phyloP scores from a whole-genome alignment of 2,797 vertebrate genomes.

The Trematomus bernacchii region DNA sequence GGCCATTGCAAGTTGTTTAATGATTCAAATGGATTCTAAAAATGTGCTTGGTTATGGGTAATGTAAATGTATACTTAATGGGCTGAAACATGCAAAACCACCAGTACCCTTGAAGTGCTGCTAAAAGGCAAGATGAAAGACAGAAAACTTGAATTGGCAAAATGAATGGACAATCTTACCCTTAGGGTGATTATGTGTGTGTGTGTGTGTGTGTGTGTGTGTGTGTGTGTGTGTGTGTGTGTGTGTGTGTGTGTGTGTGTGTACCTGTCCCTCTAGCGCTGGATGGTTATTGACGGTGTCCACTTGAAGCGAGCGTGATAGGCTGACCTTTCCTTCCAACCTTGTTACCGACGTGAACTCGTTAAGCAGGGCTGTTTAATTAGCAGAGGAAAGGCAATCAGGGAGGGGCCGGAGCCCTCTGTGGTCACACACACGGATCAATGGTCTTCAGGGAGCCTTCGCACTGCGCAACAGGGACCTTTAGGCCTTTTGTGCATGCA shows the following conservation, averaged over 20 bases:
- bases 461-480: slow-evolving; percentile 50
- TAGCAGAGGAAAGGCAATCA: slow-evolving; percentile 72
- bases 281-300: slow-evolving; percentile 62
- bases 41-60: not conserved
- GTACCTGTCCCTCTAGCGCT: slow-evolving; percentile 46
- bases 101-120: slow-evolving; percentile 24
- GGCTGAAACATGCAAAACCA: slow-evolving; percentile 40
- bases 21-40: slow-evolving; percentile 23
- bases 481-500: slow-evolving; percentile 17
- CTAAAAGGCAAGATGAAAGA: not conserved
- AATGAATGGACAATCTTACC: not conserved
- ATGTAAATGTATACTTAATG: slow-evolving; percentile 45
- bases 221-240: slow-evolving; percentile 5
- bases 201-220: slow-evolving; percentile 4
- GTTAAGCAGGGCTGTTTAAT: slow-evolving; percentile 80
- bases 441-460: slow-evolving; percentile 72
- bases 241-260: slow-evolving; percentile 3
- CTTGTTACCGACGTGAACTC: slow-evolving; percentile 73
- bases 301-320: slow-evolving; percentile 51
- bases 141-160: slow-evolving; percentile 6
- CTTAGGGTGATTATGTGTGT: not conserved
- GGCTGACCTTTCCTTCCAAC: slow-evolving; percentile 77
- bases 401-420: slow-evolving; percentile 62
- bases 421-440: slow-evolving; percentile 71
- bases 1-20: slow-evolving; percentile 3